Conservation (phyloP, 2,797 vertebrate genomes). For the Coracias cyanogaster region DNA sequence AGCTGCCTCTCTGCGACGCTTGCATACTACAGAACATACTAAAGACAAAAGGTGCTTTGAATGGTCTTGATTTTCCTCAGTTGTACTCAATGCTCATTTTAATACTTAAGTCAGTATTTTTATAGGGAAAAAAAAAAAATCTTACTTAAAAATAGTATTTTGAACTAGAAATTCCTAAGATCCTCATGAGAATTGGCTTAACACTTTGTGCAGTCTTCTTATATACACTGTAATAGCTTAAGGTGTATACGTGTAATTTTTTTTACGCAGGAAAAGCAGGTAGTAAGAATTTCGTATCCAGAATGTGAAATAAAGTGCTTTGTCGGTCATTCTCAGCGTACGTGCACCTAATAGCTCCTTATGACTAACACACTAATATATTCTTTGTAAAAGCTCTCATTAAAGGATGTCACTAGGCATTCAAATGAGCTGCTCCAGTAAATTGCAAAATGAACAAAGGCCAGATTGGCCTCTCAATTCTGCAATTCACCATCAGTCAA, state of each 20-base stretch:
- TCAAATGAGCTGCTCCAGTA: constrained; percentile 9
- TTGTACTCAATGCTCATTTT: background rate
- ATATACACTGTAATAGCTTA: background rate
- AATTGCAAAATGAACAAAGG: background rate
- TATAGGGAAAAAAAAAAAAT: background rate
- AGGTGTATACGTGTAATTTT: background rate
- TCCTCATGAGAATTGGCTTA: background rate
- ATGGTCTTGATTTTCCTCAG: background rate
- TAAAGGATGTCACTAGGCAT: background rate
- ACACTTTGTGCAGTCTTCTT: background rate
- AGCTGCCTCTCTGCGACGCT: background rate
- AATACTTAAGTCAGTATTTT: background rate
- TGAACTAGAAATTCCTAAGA: background rate
- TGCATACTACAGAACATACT: background rate
- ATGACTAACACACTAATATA: background rate
- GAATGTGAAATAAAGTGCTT: constrained; percentile 17
- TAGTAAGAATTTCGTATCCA: background rate
- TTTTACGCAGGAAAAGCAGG: background rate
- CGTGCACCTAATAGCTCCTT: background rate
- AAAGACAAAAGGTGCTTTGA: background rate
- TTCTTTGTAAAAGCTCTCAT: background rate
- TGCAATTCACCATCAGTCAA: background rate
- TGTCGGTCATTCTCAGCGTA: background rate
- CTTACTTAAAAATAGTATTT: background rate
- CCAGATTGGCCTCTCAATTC: background rate